Evolutionary conservation across 2,888 invertebrate genomes (phyloP).

Genomic region (Drosophila niveifrons): DNA sequence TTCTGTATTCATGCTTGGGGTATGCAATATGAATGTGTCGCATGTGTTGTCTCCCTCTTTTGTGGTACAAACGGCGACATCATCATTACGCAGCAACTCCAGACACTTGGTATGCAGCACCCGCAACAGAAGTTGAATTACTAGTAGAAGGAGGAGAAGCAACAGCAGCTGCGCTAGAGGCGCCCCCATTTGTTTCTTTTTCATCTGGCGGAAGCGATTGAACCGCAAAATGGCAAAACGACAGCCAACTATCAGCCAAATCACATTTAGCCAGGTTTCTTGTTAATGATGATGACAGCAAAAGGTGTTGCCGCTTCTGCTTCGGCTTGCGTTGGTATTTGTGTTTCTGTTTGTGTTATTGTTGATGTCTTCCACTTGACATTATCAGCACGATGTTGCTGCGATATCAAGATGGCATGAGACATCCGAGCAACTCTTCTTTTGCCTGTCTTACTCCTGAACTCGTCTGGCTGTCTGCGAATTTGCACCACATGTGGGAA

Average conservation of each 20-base stretch:
- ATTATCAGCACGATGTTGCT: constrained; percentile 14
- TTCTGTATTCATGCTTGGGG: not conserved
- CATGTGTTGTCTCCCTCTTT: constrained; percentile 2
- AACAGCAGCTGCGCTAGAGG: not conserved
- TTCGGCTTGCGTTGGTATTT: no score
- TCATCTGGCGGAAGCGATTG: constrained; percentile 40
- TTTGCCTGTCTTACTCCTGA: not conserved
- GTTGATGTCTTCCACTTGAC: constrained; percentile 23
- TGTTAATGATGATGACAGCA: constrained; percentile 60
- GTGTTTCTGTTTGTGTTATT: not conserved
- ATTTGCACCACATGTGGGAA: constrained; percentile 12
- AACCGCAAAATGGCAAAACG: constrained; percentile 40
- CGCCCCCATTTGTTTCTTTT: constrained; percentile 27
- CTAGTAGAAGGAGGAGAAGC: not conserved
- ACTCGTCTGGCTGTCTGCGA: not conserved
- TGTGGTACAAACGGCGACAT: constrained; percentile 7
- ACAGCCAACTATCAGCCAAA: constrained; percentile 43
- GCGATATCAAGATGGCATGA: constrained; percentile 24
- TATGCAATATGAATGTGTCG: constrained; percentile 18
- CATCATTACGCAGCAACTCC: constrained; percentile 23
- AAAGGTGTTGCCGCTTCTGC: constrained; percentile 19
- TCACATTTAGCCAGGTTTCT: constrained; percentile 31
- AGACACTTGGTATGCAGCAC: constrained; percentile 22
- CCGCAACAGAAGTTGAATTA: not conserved
- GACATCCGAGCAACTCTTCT: constrained; percentile 7